phyloP scores from a whole-genome alignment of 2,113 vertebrate genomes.

The Procavia capensis region DNA sequence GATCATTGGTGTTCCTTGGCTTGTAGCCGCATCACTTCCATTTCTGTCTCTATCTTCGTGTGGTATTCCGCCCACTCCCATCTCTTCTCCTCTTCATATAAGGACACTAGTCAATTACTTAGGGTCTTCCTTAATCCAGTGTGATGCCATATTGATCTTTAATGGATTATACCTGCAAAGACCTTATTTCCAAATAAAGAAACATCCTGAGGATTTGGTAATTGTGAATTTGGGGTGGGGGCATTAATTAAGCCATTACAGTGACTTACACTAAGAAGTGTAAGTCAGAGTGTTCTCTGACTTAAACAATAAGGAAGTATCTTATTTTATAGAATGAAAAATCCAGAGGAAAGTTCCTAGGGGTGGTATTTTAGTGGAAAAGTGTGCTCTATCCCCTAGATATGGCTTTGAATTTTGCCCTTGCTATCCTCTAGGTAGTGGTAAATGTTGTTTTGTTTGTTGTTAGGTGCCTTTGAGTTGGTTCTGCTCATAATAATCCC shows the following conservation, averaged over 20 bases:
- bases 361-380: not conserved
- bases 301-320: not conserved
- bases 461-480: no score
- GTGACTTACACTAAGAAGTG: not conserved
- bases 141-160: no score
- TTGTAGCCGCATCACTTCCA: not conserved
- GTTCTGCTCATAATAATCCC: no score
- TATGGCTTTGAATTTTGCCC: not conserved
- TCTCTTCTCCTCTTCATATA: not conserved
- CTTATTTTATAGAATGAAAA: not conserved
- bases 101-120: not conserved
- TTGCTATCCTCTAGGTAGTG: rapidly evolving
- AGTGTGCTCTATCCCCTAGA: rapidly evolving
- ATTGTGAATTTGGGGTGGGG: no score
- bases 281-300: not conserved
- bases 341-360: not conserved
- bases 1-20: not conserved
- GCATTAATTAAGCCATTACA: not conserved
- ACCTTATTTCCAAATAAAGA: not conserved
- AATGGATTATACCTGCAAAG: not conserved
- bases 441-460: not conserved
- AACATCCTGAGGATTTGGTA: not conserved
- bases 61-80: no score
- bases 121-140: no score
- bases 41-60: not conserved